Conservation (phyloP, 2,113 vertebrate genomes). For the Todiramphus chloris region DNA sequence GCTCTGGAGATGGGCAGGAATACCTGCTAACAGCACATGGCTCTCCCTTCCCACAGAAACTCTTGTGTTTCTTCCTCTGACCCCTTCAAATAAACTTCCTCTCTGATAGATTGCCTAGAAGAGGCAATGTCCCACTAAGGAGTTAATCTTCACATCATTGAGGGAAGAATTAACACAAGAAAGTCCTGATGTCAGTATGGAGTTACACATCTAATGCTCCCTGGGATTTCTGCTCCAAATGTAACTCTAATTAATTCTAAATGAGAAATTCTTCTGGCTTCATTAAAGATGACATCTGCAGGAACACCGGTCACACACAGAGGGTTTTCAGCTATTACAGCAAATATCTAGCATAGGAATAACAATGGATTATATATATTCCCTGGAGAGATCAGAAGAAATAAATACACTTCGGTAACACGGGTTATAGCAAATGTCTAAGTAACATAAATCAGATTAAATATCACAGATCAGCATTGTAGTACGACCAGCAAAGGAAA, state of each 20-base stretch:
- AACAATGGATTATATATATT: slow-evolving; percentile 42
- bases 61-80: neutral
- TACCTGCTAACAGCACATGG: neutral
- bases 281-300: slow-evolving; percentile 26
- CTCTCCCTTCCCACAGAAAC: neutral
- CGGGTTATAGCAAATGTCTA: neutral
- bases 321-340: slow-evolving; percentile 31
- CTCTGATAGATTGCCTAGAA: neutral
- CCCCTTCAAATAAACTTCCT: neutral
- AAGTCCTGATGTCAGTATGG: neutral
- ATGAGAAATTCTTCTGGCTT: slow-evolving; percentile 17
- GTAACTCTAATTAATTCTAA: slow-evolving; percentile 54
- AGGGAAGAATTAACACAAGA: neutral
- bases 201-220: slow-evolving; percentile 4
- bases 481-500: neutral
- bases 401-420: slow-evolving; percentile 37
- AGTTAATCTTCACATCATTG: neutral
- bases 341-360: neutral
- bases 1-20: neutral
- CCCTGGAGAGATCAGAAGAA: slow-evolving; percentile 22
- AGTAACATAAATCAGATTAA: slow-evolving; percentile 46
- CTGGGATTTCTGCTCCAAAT: slow-evolving; percentile 29
- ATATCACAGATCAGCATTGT: neutral
- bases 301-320: neutral
- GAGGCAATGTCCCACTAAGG: neutral